Conservation (phyloP, 2,888 invertebrate genomes). For the Anoplius nigerrimus region DNA sequence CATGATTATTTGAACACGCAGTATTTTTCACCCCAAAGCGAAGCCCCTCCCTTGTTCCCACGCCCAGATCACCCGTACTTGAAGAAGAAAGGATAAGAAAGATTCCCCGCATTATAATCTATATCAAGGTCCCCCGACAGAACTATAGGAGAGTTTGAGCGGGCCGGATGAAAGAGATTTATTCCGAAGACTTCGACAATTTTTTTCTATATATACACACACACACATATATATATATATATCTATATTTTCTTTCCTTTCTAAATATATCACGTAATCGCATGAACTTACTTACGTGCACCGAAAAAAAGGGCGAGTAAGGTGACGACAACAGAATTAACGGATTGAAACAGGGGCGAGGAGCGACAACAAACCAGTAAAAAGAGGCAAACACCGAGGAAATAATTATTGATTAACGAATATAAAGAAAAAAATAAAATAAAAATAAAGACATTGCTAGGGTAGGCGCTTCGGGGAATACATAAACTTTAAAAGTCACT, state of each 20-base stretch:
- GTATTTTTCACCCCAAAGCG: constrained; percentile 60
- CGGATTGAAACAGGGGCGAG: constrained; percentile 2
- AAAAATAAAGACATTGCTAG: constrained; percentile 68
- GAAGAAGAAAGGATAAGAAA: constrained; percentile 19
- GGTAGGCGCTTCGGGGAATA: constrained; percentile 71
- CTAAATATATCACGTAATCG: constrained; percentile 42
- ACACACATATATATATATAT: constrained; percentile 36
- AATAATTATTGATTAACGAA: constrained; percentile 51
- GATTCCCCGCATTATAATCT: too few species aligned
- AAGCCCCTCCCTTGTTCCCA: constrained; percentile 10
- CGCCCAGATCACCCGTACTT: too few species aligned
- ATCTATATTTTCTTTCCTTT: constrained; percentile 9
- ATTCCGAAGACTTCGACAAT: constrained; percentile 31
- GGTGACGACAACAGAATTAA: constrained; percentile 10
- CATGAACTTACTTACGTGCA: constrained; percentile 19
- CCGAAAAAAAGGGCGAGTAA: constrained; percentile 10
- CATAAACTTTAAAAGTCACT: constrained; percentile 67
- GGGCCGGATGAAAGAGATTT: background rate
- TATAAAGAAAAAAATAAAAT: constrained; percentile 47
- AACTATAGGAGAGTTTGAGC: background rate
- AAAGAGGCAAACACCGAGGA: constrained; percentile 35
- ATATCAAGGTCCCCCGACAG: too few species aligned
- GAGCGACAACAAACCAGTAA: constrained; percentile 10
- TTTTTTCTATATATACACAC: constrained; percentile 38
- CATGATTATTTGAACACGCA: constrained; percentile 46